phyloP scores from a whole-genome alignment of 1,140 invertebrate species.

The Orchestia grillus region DNA sequence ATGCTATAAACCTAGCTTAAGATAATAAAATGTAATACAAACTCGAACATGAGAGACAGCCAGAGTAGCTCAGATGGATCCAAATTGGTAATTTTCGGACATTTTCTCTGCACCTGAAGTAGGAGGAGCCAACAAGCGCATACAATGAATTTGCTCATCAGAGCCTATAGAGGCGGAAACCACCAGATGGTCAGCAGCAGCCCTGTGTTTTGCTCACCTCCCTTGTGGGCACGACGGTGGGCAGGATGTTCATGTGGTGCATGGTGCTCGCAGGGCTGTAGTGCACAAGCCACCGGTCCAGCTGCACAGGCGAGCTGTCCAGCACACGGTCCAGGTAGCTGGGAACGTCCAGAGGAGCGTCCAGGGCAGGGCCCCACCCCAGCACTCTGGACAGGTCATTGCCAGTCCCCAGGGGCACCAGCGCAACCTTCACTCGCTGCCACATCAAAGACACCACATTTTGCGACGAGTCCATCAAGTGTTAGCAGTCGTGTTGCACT shows the following conservation, averaged over 20 bases:
- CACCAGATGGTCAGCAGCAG: too few species aligned
- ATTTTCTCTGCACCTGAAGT: too few species aligned
- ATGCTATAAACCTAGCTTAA: too few species aligned
- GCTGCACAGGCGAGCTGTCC: neutral
- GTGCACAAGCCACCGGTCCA: constrained; percentile 63
- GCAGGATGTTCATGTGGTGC: constrained; percentile 33
- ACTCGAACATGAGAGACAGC: too few species aligned
- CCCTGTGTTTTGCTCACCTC: constrained; percentile 63
- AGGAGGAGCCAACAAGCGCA: too few species aligned
- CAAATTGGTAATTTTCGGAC: too few species aligned
- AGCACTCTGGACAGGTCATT: constrained; percentile 94
- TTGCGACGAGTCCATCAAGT: too few species aligned
- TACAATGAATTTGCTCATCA: too few species aligned
- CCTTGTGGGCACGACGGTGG: constrained; percentile 69
- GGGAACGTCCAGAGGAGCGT: constrained; percentile 16
- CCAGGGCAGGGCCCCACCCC: constrained; percentile 82
- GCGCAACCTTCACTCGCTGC: constrained; percentile 76
- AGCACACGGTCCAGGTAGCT: constrained; percentile 11
- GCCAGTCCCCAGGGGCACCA: constrained; percentile 93
- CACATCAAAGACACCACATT: neutral
- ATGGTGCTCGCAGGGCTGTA: constrained; percentile 22
- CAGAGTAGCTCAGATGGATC: too few species aligned
- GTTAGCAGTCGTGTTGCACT: too few species aligned
- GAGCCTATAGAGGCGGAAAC: too few species aligned
- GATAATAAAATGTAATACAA: too few species aligned